Conservation (phyloP, 2,113 vertebrate genomes). For the Melanotaenia duboulayi region DNA sequence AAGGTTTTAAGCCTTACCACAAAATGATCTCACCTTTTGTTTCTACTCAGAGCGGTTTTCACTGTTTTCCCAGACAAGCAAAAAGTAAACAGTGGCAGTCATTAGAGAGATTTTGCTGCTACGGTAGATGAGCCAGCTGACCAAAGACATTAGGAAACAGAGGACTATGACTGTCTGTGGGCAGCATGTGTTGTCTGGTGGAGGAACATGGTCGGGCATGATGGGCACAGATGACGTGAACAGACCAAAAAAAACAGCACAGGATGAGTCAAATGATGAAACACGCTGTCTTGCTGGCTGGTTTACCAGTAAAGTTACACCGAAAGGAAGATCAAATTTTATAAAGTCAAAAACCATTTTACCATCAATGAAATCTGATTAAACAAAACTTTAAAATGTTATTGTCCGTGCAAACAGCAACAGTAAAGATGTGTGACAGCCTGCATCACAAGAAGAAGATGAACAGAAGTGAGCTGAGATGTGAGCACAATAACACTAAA, state of each 20-base stretch:
- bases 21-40: slow-evolving; percentile 31
- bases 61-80: slow-evolving; percentile 25
- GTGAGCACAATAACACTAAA: no score
- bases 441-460: neutral
- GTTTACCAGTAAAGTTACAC: neutral
- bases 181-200: slow-evolving; percentile 35
- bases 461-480: neutral
- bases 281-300: neutral
- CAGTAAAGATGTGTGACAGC: neutral
- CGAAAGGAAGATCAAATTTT: neutral
- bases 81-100: slow-evolving; percentile 17
- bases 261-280: slow-evolving; percentile 21
- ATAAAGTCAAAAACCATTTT: no score
- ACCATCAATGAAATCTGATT: no score
- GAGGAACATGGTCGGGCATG: slow-evolving; percentile 28
- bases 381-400: no score
- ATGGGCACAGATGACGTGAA: slow-evolving; percentile 35
- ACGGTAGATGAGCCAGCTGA: neutral
- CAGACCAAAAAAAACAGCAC: slow-evolving; percentile 30
- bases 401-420: no score
- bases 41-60: slow-evolving; percentile 12
- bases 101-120: slow-evolving; percentile 29
- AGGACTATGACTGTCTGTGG: slow-evolving; percentile 30
- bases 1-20: slow-evolving; percentile 6
- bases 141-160: slow-evolving; percentile 24